Evolutionary conservation across 2,113 vertebrate species (phyloP).

Genomic region (Danionella cerebrum): DNA sequence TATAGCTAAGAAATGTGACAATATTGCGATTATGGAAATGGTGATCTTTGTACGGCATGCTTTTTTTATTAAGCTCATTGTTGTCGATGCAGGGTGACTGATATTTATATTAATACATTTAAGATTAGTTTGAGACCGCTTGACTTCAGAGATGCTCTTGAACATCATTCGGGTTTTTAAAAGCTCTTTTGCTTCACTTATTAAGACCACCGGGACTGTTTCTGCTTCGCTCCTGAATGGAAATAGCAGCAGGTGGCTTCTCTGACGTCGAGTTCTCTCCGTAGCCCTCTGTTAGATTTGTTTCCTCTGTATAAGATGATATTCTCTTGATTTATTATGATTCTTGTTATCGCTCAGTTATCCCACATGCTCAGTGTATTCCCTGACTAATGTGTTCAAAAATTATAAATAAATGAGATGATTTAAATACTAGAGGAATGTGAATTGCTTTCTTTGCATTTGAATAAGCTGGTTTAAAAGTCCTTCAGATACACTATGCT

Average conservation of each 20-base stretch:
- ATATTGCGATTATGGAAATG: conserved; percentile 35
- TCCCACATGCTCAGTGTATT: conserved; percentile 62
- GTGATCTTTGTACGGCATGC: conserved; percentile 55
- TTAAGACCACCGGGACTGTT: conserved; percentile 34
- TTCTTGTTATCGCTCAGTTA: conserved; percentile 65
- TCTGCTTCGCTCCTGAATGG: conserved; percentile 15
- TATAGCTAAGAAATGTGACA: conserved; percentile 30
- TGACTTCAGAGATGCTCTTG: conserved; percentile 19
- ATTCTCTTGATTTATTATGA: conserved; percentile 52
- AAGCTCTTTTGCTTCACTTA: neutral
- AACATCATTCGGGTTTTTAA: neutral
- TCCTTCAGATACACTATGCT: no score
- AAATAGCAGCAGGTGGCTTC: conserved; percentile 41
- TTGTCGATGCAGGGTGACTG: conserved; percentile 54
- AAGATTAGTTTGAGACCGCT: conserved; percentile 16
- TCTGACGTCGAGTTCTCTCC: conserved; percentile 45
- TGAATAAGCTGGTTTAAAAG: no score
- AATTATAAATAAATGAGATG: conserved; percentile 65
- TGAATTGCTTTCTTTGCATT: neutral
- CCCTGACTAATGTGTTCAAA: conserved; percentile 65
- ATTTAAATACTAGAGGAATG: conserved; percentile 48
- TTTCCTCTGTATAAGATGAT: conserved; percentile 54
- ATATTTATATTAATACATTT: conserved; percentile 1
- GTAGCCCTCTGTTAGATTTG: conserved; percentile 48
- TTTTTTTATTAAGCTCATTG: conserved; percentile 51